phyloP scores from a whole-genome alignment of 2,113 vertebrate genomes.

The Fregetta grallaria region DNA sequence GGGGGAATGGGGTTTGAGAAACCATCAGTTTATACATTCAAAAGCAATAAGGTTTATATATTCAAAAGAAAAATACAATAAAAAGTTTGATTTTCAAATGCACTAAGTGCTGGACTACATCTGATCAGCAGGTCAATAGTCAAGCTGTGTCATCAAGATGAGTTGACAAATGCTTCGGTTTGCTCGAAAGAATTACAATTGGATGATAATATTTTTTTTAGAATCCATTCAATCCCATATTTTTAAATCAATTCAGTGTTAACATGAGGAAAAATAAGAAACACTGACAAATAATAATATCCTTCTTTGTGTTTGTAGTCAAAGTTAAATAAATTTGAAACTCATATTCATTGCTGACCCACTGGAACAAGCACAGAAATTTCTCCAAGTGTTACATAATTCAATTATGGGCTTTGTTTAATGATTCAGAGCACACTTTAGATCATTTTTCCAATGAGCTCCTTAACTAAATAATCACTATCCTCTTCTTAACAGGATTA shows the following conservation, averaged over 20 bases:
- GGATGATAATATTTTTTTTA: not conserved
- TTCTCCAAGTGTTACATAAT: constrained; percentile 8
- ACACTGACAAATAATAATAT: not conserved
- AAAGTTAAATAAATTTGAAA: not conserved
- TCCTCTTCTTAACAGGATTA: constrained; percentile 64
- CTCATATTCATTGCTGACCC: not conserved
- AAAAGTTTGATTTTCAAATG: not conserved
- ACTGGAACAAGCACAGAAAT: not conserved
- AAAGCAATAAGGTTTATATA: not conserved
- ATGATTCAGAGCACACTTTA: constrained; percentile 36
- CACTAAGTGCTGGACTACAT: not conserved
- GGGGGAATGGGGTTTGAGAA: not conserved
- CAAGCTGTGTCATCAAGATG: not conserved
- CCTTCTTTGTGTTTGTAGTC: not conserved
- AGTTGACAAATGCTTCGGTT: not conserved
- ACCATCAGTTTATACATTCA: not conserved
- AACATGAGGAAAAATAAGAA: not conserved
- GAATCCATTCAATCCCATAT: not conserved
- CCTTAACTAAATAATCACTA: constrained; percentile 45
- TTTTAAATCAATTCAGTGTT: not conserved
- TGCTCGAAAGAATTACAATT: not conserved
- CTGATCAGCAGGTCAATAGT: not conserved
- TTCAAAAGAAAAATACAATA: not conserved
- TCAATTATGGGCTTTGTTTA: constrained; percentile 45
- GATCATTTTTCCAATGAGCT: constrained; percentile 33